These are phyloP conservation scores for Gallinago stenura DNA, from an alignment of 2,797 vertebrate genomes.

Conservation along the genomic window DNA sequence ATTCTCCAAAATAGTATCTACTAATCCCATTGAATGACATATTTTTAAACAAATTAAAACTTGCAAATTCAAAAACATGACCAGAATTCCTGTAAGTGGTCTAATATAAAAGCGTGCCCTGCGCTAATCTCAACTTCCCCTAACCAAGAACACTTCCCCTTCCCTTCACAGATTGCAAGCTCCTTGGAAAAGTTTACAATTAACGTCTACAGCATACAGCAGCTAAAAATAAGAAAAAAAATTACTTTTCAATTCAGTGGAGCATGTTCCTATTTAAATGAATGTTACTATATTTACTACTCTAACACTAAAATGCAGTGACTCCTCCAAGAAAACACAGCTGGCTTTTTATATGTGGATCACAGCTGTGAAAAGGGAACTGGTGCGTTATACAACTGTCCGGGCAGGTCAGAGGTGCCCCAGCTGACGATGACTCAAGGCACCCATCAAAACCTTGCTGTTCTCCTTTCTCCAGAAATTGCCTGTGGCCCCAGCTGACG, in stretches of 20 bases:
- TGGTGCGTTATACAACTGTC: accelerated
- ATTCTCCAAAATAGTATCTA: background rate
- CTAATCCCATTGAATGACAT: background rate
- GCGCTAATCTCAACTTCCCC: background rate
- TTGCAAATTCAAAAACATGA: background rate
- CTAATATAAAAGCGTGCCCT: background rate
- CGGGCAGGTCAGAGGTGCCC: accelerated
- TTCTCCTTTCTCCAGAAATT: background rate
- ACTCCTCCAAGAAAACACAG: background rate
- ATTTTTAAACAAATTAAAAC: background rate
- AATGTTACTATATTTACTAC: background rate
- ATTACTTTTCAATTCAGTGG: background rate
- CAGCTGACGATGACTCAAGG: too few species aligned
- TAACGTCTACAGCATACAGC: background rate
- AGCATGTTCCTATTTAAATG: background rate
- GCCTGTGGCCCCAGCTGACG: background rate
- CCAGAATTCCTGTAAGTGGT: background rate
- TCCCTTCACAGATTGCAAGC: background rate
- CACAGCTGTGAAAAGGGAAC: background rate
- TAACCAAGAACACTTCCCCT: background rate
- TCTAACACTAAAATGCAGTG: background rate
- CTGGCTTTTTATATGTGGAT: background rate
- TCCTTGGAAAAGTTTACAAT: background rate
- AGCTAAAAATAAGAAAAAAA: background rate
- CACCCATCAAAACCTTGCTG: background rate